Evolutionary conservation across 2,113 vertebrate species (phyloP), one percentile per base, ranked within the genome.

Genomic region (Pachyramphus minor): DNA sequence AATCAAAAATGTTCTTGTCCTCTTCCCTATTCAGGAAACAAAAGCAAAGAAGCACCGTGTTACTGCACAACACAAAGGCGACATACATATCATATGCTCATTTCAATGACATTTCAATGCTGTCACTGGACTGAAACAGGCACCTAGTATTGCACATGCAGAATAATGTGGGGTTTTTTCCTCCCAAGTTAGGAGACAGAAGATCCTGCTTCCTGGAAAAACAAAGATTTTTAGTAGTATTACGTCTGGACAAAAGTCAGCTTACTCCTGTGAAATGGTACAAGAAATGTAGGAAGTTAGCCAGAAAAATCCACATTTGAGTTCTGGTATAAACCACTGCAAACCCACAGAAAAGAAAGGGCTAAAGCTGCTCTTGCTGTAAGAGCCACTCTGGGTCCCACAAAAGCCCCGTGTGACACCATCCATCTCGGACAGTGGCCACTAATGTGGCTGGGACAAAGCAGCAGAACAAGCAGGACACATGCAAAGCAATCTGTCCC

Each of bases 1-100:
- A 99, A 97, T 99, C 99, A 97, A 99, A 99, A 96, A 99, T 99
- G 95, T 99, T 99, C 97, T 99, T 99, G 97, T 99, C 99, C 97
- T 99, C 99, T 98, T 99, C 99, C 97, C 99, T 99, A 77, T 92
- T 97, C 71, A 96, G 84, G 94, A 94, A 93, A 91, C 63, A 97
- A 95, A 95, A 88, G 52, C 87, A 95, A 84, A 93, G 71, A 80
- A 77, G 56, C 41, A 62, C 84, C 6, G 5, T n/a, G 53, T 97
- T 97, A 97, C 19, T 68, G 50, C 18, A 80, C 64, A 90, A 89
- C 52, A 91, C 52, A 90, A 93, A 95, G 64, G 67, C 77, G 60
- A 84, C 44, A 62, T 4, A 56, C 94, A 90, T 31, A 95, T 67
- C 68, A 56, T 9, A 60, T 19, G 10, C 63, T 71, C 37, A 25